A percentile compares a stretch with the other conserved stretches of the same genome.
phyloP scores from a whole-genome alignment of 2,797 vertebrate genomes.

The Botia almorhae region DNA sequence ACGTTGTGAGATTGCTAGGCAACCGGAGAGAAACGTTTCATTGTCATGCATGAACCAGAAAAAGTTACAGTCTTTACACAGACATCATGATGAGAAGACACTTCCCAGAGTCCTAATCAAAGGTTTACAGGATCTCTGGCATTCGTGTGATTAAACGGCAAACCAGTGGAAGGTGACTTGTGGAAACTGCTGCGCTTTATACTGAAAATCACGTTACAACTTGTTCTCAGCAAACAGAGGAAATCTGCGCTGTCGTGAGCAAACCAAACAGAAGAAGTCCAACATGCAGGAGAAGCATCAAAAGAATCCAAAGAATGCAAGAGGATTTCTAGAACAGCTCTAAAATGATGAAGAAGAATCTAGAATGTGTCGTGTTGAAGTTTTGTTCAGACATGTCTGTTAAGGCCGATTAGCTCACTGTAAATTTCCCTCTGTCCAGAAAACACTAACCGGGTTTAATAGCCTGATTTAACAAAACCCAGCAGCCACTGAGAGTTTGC shows the following conservation, averaged over 20 bases:
- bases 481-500: too few relatives aligned
- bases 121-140: not conserved
- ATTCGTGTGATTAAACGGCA: too few relatives aligned
- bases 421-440: too few relatives aligned
- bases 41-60: slow-evolving; percentile 21
- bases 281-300: not conserved
- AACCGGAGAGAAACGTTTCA: slow-evolving; percentile 25
- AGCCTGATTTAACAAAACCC: too few relatives aligned
- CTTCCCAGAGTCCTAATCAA: not conserved
- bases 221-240: not conserved
- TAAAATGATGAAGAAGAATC: not conserved
- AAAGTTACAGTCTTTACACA: not conserved
- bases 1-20: slow-evolving; percentile 32
- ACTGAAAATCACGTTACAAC: slow-evolving; percentile 1
- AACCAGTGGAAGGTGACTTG: slow-evolving; percentile 2
- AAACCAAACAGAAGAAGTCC: not conserved
- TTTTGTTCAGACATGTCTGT: too few relatives aligned
- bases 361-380: too few relatives aligned
- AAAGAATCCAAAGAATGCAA: not conserved
- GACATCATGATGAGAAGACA: not conserved
- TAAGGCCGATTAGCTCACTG: too few relatives aligned
- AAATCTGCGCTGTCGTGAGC: not conserved
- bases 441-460: too few relatives aligned
- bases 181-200: not conserved
- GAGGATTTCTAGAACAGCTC: not conserved